Evolutionary conservation across 2,888 invertebrate species (phyloP), one percentile per base, ranked within the genome.

Genomic region (Harmothoe impar): DNA sequence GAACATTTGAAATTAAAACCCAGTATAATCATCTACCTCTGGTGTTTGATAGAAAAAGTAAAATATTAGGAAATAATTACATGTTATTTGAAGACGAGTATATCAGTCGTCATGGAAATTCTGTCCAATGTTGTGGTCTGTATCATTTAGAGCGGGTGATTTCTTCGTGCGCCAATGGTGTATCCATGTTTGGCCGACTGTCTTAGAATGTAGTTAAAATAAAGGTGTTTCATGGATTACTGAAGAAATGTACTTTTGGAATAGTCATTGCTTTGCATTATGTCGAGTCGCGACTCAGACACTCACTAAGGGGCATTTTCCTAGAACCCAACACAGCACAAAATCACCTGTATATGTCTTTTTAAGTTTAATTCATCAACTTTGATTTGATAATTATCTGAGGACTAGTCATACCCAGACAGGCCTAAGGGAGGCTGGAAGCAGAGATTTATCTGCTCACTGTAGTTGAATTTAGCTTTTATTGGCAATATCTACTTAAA

Each of bases 191-290:
- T 25, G n/a, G 72, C 72, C 33, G 35, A 81, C 81, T 81, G 81
- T 81, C 81, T 43, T 81, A 33, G 43, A 81, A 33, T 43, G 15
- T 81, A 81, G 35, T 72, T 81, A 33, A 52, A 86, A 86, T 86
- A 86, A 86, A 86, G 86, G 86, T 86, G 86, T 86, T 86, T 86
- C 86, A 86, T n/a, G 86, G 86, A 86, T 56, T 25, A 86, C 86
- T 51, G 84, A 84, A 84, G 35, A 51, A 52, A 77, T n/a, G 25
- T 10, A 84, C 84, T 15, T 84, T 84, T 23, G 43, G 54, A 86
- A 86, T 86, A 56, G 86, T 86, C 54, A 23, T 84, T 84, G 51
- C 17, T 84, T 52, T 84, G 17, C 20, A 31, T 77, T 20, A 29
- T 20, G 23, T 62, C 62, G 20, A 62, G 7, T 62, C 62, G 7